Conservation (phyloP, 1,140 invertebrate species). For the Carposina sasakii region DNA sequence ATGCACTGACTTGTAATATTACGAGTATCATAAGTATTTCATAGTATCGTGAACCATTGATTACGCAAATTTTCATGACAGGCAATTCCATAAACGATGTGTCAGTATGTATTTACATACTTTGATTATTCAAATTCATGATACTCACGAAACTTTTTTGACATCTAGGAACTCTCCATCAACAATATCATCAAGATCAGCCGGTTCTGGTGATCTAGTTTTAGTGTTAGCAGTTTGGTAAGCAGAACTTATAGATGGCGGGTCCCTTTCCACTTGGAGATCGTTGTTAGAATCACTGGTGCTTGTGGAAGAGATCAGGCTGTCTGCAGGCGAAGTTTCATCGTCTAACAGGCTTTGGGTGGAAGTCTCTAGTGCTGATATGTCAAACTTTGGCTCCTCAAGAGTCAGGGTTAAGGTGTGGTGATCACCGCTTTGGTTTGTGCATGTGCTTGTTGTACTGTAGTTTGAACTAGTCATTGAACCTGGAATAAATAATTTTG, state of each 20-base stretch:
- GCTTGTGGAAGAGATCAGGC: constrained; percentile 80
- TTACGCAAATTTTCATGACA: too few relatives aligned
- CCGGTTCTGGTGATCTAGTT: constrained; percentile 51
- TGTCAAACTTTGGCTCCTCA: constrained; percentile 84
- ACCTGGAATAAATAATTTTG: constrained; percentile 46
- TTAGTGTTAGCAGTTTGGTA: constrained; percentile 69
- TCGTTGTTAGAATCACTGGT: constrained; percentile 77
- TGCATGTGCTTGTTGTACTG: constrained; percentile 64
- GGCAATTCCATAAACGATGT: too few relatives aligned
- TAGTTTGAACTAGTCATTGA: constrained; percentile 70
- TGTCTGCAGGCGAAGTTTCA: constrained; percentile 86
- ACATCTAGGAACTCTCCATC: constrained; percentile 51
- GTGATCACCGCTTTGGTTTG: constrained; percentile 59
- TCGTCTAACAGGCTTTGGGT: constrained; percentile 79
- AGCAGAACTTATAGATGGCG: constrained; percentile 61
- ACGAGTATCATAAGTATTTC: too few relatives aligned
- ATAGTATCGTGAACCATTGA: too few relatives aligned
- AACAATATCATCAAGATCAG: constrained; percentile 59
- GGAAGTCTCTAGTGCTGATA: constrained; percentile 80
- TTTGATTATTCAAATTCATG: too few relatives aligned
- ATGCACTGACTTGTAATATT: too few relatives aligned
- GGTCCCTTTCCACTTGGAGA: constrained; percentile 61
- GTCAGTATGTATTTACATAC: too few relatives aligned
- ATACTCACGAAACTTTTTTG: constrained; percentile 46
- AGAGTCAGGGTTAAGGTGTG: constrained; percentile 65